Percentiles rank a stretch among this genome's conserved stretches.
Evolutionary conservation across 1,140 invertebrate species (phyloP).

Genomic region (Hetaerina americana): DNA sequence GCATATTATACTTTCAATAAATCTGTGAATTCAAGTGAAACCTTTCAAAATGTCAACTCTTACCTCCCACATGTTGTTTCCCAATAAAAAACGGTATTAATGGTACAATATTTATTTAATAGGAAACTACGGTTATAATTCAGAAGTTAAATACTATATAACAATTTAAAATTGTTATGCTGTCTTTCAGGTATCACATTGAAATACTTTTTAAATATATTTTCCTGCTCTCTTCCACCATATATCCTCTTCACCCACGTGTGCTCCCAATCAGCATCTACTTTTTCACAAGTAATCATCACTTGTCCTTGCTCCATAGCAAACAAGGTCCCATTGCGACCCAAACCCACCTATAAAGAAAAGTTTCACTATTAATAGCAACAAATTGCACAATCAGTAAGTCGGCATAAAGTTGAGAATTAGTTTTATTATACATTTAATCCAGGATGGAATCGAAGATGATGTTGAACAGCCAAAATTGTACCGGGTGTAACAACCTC

Average conservation of each 20-base stretch:
- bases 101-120: too few relatives aligned
- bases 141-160: slow-evolving; percentile 39
- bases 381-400: too few relatives aligned
- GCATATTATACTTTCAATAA: too few relatives aligned
- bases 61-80: too few relatives aligned
- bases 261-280: slow-evolving; percentile 55
- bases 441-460: slow-evolving; percentile 63
- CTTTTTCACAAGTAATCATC: slow-evolving; percentile 59
- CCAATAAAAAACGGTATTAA: too few relatives aligned
- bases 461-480: slow-evolving; percentile 51
- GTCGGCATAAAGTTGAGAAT: too few relatives aligned
- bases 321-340: slow-evolving; percentile 57
- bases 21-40: too few relatives aligned
- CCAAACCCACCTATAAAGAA: slow-evolving; percentile 56
- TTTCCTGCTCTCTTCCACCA: slow-evolving; percentile 38
- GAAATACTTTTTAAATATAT: slow-evolving; percentile 70
- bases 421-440: slow-evolving; percentile 44
- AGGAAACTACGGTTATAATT: too few relatives aligned
- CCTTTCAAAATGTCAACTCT: too few relatives aligned
- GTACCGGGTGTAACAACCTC: slow-evolving; percentile 44
- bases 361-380: too few relatives aligned
- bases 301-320: slow-evolving; percentile 59
- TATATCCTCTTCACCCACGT: slow-evolving; percentile 51
- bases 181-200: slow-evolving; percentile 62
- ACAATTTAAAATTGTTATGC: slow-evolving; percentile 56